These are phyloP conservation scores for Notodonta ziczac DNA, from an alignment of 2,888 invertebrate species.

Conservation along the genomic window DNA sequence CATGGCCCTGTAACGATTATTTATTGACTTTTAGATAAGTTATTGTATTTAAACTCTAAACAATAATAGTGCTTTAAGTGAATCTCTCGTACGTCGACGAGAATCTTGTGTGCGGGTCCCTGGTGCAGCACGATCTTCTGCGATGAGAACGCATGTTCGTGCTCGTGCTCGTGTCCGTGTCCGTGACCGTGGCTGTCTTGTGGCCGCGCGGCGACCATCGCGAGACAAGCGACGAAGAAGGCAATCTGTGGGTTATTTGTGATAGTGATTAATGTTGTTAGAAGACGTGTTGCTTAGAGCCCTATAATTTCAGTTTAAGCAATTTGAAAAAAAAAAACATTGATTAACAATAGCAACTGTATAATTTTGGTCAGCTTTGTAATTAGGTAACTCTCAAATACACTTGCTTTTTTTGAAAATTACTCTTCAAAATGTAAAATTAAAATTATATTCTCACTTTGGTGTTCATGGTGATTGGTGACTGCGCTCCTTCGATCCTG, in stretches of 20 bases:
- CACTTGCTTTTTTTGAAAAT: too few species aligned
- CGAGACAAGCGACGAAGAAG: slow-evolving; percentile 20
- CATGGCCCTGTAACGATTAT: slow-evolving; percentile 25
- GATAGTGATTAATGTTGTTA: too few species aligned
- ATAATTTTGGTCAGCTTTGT: too few species aligned
- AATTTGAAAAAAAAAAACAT: too few species aligned
- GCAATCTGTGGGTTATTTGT: slow-evolving; percentile 14
- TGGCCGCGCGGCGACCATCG: slow-evolving; percentile 26
- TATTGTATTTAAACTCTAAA: background rate
- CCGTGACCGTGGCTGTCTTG: slow-evolving; percentile 29
- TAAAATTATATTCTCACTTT: background rate
- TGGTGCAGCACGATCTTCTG: slow-evolving; percentile 53
- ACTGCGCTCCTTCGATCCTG: slow-evolving; percentile 8
- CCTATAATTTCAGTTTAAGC: too few species aligned
- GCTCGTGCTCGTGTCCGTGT: slow-evolving; percentile 23
- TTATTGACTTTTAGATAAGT: background rate
- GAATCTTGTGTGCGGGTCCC: slow-evolving; percentile 23
- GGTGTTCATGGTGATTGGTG: slow-evolving; percentile 10
- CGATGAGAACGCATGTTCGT: slow-evolving; percentile 46
- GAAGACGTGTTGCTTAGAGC: too few species aligned
- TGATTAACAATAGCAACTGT: too few species aligned
- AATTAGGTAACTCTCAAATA: too few species aligned
- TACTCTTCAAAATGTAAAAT: too few species aligned
- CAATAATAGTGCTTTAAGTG: background rate
- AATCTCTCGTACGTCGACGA: background rate